These are phyloP conservation scores for Erythrolamprus reginae DNA, from an alignment of 2,113 vertebrate species.

Conservation along the genomic window DNA sequence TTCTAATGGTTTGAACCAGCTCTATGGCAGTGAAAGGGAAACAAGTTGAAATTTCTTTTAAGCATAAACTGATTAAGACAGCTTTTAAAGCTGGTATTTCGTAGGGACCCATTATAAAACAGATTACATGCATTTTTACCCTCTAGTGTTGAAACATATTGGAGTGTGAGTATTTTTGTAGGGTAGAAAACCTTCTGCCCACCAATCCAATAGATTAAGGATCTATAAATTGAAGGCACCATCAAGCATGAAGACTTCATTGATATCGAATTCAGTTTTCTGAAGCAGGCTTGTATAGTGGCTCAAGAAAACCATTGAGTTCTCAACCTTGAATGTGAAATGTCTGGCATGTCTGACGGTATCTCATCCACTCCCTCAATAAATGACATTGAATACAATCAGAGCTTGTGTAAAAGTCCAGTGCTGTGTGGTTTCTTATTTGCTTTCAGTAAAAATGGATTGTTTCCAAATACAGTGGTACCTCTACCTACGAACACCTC, in stretches of 20 bases:
- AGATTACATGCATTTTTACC: constrained; percentile 61
- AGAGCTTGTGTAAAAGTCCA: constrained; percentile 67
- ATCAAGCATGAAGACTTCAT: constrained; percentile 65
- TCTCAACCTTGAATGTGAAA: constrained; percentile 78
- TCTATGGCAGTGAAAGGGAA: constrained; percentile 61
- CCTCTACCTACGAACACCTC: too few species aligned
- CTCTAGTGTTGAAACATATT: constrained; percentile 65
- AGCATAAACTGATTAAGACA: constrained; percentile 60
- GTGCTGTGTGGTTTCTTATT: constrained; percentile 69
- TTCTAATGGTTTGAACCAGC: constrained; percentile 68
- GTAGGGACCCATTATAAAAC: constrained; percentile 62
- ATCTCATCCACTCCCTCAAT: constrained; percentile 76
- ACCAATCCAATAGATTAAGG: constrained; percentile 61
- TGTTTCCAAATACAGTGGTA: constrained; percentile 40
- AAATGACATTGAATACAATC: constrained; percentile 73
- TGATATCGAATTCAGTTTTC: constrained; percentile 57
- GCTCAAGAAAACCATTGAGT: constrained; percentile 65
- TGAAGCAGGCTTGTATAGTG: constrained; percentile 59
- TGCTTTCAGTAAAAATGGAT: constrained; percentile 49
- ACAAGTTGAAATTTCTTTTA: constrained; percentile 62
- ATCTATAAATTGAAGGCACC: constrained; percentile 56
- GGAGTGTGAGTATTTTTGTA: constrained; percentile 65
- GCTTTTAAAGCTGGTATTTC: constrained; percentile 64
- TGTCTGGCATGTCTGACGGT: constrained; percentile 77
- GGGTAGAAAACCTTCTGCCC: constrained; percentile 65